Evolutionary conservation across 2,113 vertebrate species (phyloP).

Genomic region (Procavia capensis): DNA sequence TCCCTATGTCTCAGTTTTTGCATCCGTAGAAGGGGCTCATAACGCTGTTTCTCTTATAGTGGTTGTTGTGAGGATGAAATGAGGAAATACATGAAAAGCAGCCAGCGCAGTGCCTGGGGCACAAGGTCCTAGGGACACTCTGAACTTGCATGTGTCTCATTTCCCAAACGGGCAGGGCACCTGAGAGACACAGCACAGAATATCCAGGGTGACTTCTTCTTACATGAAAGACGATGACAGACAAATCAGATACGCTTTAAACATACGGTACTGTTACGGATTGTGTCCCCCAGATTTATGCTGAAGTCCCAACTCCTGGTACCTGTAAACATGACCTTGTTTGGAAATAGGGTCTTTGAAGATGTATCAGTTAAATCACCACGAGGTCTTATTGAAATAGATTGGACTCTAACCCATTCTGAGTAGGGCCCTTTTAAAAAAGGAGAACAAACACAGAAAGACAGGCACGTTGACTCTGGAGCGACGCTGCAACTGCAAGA

Average conservation of each 20-base stretch:
- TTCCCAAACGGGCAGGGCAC: neutral
- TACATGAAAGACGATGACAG: neutral
- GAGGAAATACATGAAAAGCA: rapidly evolving
- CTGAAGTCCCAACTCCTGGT: neutral
- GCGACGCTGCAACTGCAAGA: neutral
- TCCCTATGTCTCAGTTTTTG: neutral
- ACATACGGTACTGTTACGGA: neutral
- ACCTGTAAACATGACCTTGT: too few species aligned
- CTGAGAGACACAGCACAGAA: neutral
- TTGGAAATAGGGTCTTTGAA: neutral
- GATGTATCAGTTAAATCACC: neutral
- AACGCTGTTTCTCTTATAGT: rapidly evolving
- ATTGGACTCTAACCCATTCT: neutral
- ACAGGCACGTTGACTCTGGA: neutral
- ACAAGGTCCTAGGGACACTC: neutral
- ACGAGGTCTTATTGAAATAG: neutral
- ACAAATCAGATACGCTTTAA: neutral
- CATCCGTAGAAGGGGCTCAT: neutral
- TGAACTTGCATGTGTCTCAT: neutral
- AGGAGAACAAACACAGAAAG: neutral
- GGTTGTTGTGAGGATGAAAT: neutral
- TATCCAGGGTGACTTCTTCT: rapidly evolving
- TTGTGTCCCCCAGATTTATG: neutral
- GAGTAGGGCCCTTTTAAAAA: neutral
- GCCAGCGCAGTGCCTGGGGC: neutral